Conservation (phyloP, 2,113 vertebrate species). For the Cichladusa arquata region DNA sequence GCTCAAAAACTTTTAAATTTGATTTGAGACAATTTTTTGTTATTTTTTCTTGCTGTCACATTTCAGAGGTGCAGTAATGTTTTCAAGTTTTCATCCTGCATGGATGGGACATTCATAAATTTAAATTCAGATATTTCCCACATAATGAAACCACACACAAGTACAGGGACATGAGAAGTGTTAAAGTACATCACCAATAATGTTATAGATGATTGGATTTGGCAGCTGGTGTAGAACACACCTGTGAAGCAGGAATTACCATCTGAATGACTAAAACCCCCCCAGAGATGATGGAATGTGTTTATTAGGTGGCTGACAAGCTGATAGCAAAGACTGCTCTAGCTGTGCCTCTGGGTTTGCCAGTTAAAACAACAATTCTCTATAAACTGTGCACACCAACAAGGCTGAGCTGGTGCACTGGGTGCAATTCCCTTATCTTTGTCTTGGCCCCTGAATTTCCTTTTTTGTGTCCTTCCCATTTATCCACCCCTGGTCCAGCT, state of each 20-base stretch:
- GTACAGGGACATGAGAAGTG: background rate
- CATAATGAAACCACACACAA: background rate
- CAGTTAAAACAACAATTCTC: conserved; percentile 26
- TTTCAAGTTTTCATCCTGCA: background rate
- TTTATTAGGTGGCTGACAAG: conserved; percentile 59
- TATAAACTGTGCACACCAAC: background rate
- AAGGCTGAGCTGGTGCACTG: background rate
- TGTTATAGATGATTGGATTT: background rate
- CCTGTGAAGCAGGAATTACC: conserved; percentile 41
- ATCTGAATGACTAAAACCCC: conserved; percentile 58
- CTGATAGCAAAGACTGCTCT: conserved; percentile 56
- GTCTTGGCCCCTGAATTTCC: background rate
- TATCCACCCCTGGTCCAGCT: background rate
- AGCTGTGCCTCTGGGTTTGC: conserved; percentile 7
- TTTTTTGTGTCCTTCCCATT: background rate
- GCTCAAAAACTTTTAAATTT: background rate
- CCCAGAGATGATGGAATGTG: conserved; percentile 48
- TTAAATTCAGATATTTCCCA: background rate
- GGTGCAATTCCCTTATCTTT: background rate
- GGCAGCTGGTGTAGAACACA: background rate
- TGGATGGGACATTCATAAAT: background rate
- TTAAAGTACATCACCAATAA: background rate
- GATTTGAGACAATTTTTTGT: background rate
- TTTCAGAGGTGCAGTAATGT: background rate
- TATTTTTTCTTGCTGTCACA: background rate